Evolutionary conservation across 2,797 vertebrate species (phyloP), one percentile per base, ranked within the genome.

Genomic region (Sebastes elongatus): DNA sequence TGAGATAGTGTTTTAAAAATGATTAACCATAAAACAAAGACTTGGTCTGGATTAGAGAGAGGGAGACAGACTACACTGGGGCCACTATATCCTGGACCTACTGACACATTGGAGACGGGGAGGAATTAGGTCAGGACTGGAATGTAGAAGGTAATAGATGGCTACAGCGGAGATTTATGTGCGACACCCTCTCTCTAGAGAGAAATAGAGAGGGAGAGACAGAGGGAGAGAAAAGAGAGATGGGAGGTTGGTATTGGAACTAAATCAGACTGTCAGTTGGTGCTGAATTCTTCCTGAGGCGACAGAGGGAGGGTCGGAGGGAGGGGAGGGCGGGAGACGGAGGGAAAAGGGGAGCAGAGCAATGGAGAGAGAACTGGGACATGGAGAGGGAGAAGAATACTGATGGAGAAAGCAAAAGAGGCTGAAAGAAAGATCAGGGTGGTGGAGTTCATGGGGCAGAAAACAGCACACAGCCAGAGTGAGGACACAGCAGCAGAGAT

Each of bases 211-310:
- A 80, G 77, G 71, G 81, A 55, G 84, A 88, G 86, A 89, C 83
- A 85, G 59, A 81, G 74, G 72, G 80, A 82, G 86, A 84, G 81
- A 84, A 84, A 68, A 80, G 86, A 91, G 88, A 86, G 91, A 91
- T 84, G 82, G 86, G 87, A 89, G 85, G 85, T 91, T 89, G 87
- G 85, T 87, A 92, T 88, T 90, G 86, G 89, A 88, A 89, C 86
- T 92, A 91, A 93, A 92, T 93, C 91, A 92, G 90, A 92, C 85
- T 93, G 92, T 92, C 90, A 92, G 85, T 92, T 82, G 84, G 88
- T 87, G 87, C 86, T 80, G 90, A 77, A 91, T 89, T 91, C 88
- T 84, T 90, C 90, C 91, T 88, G 75, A 88, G 91, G 90, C 89
- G 81, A 86, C 83, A 80, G 78, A 86, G 68, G 71, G 57, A 72